Percentiles rank a stretch among this genome's conserved stretches.
Evolutionary conservation across 2,888 invertebrate genomes (phyloP).

Genomic region (Drosophila cyrtoloma): DNA sequence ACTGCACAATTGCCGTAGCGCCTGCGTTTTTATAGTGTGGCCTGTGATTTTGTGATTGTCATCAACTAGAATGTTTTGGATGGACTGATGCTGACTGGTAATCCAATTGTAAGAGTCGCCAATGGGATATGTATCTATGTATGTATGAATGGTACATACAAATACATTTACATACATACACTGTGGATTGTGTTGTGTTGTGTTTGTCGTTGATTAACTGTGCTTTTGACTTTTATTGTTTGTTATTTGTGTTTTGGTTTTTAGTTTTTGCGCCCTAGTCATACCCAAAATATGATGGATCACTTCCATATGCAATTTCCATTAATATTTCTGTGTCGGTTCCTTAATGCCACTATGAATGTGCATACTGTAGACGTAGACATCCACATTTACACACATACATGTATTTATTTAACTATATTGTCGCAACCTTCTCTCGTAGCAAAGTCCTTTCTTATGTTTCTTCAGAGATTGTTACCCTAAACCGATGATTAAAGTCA

Average conservation of each 20-base stretch:
- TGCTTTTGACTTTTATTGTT: conserved; percentile 70
- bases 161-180: conserved; percentile 10
- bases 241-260: conserved; percentile 37
- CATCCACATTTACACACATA: conserved; percentile 10
- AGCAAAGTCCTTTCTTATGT: background rate
- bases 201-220: conserved; percentile 74
- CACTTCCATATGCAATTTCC: conserved; percentile 83
- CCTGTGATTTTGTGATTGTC: conserved; percentile 58
- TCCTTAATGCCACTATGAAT: conserved; percentile 43
- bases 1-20: conserved; percentile 57
- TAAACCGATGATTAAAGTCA: background rate
- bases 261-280: conserved; percentile 56
- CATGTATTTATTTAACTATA: background rate
- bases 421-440: background rate
- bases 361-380: background rate
- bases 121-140: conserved; percentile 34
- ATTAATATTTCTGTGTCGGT: conserved; percentile 64
- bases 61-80: conserved; percentile 44
- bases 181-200: conserved; percentile 50
- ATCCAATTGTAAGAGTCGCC: conserved; percentile 75
- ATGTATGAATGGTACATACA: background rate
- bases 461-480: background rate
- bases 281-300: conserved; percentile 75
- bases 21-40: conserved; percentile 55
- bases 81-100: conserved; percentile 56